These are phyloP conservation scores for Puntigrus tetrazona DNA, from an alignment of 2,113 vertebrate species.

Conservation along the genomic window DNA sequence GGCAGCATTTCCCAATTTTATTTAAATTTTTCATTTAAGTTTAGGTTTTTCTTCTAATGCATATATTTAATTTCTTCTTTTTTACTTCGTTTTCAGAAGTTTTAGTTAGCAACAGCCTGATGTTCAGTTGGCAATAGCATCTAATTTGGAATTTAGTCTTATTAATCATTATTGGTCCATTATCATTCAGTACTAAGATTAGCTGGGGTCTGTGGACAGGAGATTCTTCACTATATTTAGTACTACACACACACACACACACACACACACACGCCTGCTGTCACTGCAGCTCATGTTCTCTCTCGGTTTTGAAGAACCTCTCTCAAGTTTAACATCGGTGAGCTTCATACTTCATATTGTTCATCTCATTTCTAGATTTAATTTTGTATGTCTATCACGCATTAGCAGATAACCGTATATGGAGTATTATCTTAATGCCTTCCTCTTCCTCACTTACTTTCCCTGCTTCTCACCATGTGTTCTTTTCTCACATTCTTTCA, in stretches of 20 bases:
- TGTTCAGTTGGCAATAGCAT: neutral
- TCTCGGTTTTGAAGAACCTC: neutral
- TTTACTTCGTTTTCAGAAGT: neutral
- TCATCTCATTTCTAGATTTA: neutral
- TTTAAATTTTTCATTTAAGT: too few relatives aligned
- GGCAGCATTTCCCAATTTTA: neutral
- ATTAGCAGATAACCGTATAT: neutral
- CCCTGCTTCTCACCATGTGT: constrained; percentile 48
- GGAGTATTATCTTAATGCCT: neutral
- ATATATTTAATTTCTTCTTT: too few relatives aligned
- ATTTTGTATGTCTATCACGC: neutral
- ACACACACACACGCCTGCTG: neutral
- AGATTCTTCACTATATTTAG: constrained; percentile 49
- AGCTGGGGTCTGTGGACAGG: constrained; percentile 11
- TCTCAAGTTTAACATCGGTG: constrained; percentile 25
- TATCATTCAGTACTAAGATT: constrained; percentile 17
- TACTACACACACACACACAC: too few relatives aligned
- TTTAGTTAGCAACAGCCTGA: neutral
- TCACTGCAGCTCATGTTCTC: constrained; percentile 26
- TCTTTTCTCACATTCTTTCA: constrained; percentile 60
- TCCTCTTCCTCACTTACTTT: neutral
- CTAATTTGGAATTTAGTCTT: neutral
- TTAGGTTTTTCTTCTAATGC: neutral
- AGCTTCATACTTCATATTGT: neutral
- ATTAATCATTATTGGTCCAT: neutral